These are phyloP conservation scores for Caenorhabditis panamensis DNA, from an alignment of 2,888 invertebrate genomes.

Conservation along the genomic window DNA sequence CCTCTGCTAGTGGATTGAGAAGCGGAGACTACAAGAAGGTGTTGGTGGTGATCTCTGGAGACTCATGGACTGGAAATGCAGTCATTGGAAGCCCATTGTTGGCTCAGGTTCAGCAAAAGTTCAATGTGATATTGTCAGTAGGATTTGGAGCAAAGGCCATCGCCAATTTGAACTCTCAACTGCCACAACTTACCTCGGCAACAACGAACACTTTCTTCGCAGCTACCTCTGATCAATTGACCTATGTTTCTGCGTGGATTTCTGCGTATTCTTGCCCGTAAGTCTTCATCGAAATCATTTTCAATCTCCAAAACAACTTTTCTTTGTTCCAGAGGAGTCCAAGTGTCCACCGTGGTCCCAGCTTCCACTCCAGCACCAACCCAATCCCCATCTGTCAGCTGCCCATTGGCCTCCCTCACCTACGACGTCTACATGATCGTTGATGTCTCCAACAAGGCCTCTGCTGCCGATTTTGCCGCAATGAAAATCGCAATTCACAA, in stretches of 20 bases:
- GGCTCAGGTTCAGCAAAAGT: conserved; percentile 58
- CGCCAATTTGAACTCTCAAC: conserved; percentile 51
- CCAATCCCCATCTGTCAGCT: conserved; percentile 66
- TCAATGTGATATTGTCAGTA: conserved; percentile 59
- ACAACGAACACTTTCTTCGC: conserved; percentile 67
- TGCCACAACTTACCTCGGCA: conserved; percentile 58
- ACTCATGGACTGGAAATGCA: conserved; percentile 55
- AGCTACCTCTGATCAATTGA: conserved; percentile 64
- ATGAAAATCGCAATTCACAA: conserved; percentile 65
- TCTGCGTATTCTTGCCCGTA: conserved; percentile 66
- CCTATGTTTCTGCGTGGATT: conserved; percentile 68
- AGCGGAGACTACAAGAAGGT: conserved; percentile 61
- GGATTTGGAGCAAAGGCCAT: conserved; percentile 66
- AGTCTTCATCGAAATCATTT: conserved; percentile 14
- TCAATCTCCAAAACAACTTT: neutral
- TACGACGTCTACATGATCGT: conserved; percentile 73
- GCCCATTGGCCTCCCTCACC: conserved; percentile 60
- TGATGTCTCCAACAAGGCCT: conserved; percentile 66
- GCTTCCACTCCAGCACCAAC: conserved; percentile 66
- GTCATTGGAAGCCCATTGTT: conserved; percentile 61
- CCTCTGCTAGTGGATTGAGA: conserved; percentile 47
- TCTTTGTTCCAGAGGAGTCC: conserved; percentile 56
- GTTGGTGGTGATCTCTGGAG: conserved; percentile 56
- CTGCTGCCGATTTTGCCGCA: conserved; percentile 63
- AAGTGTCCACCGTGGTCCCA: conserved; percentile 58